Evolutionary conservation across 2,888 invertebrate genomes (phyloP).

Genomic region (Cheilosia pagana): DNA sequence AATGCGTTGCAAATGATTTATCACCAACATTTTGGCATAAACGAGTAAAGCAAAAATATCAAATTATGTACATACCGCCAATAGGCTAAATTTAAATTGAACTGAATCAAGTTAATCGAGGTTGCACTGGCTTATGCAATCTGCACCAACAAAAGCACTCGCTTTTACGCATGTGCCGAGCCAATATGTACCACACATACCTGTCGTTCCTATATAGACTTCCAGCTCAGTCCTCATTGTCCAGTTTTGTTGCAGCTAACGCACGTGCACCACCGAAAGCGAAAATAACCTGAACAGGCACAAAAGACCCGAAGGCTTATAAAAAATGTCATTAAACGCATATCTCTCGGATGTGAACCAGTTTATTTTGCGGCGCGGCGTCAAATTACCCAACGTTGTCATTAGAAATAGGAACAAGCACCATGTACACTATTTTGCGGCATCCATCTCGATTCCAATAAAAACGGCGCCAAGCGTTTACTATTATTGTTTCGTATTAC

Average conservation of each 20-base stretch:
- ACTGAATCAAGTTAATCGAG: too few species aligned
- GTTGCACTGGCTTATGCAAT: too few species aligned
- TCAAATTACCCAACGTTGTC: constrained; percentile 51
- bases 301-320: constrained; percentile 21
- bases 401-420: constrained; percentile 38
- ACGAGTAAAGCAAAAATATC: too few species aligned
- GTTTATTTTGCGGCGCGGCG: constrained; percentile 21
- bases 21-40: too few species aligned
- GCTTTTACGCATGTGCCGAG: too few species aligned
- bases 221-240: too few species aligned
- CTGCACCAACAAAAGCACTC: too few species aligned
- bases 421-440: constrained; percentile 7
- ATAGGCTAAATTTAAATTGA: too few species aligned
- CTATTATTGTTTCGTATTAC: constrained; percentile 44
- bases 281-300: constrained; percentile 23
- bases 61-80: too few species aligned
- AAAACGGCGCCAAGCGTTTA: constrained; percentile 38
- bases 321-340: constrained; percentile 58
- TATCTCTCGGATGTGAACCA: constrained; percentile 54
- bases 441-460: constrained; percentile 14
- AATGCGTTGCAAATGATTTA: too few species aligned
- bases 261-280: constrained; percentile 51
- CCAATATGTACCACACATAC: too few species aligned
- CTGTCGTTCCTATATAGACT: too few species aligned
- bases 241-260: background rate